Conservation (phyloP, 2,113 vertebrate species). For the Stegastes partitus region DNA sequence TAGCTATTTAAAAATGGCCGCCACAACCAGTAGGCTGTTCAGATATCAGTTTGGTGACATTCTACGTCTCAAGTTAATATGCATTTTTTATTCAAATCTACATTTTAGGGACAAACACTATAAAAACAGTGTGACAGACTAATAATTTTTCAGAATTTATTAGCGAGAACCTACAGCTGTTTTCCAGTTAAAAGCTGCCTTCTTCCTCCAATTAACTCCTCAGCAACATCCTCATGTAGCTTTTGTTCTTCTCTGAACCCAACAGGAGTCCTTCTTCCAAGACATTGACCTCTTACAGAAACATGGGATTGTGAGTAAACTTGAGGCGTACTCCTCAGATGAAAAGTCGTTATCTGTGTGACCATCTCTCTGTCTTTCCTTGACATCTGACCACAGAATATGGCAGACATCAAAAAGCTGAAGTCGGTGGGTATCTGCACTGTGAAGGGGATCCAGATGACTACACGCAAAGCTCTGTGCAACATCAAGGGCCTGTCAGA, state of each 20-base stretch:
- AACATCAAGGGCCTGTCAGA: slow-evolving; percentile 98
- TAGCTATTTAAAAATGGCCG: background rate
- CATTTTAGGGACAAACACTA: background rate
- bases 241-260: slow-evolving; percentile 4
- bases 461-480: slow-evolving; percentile 92
- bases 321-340: background rate
- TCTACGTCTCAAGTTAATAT: too few relatives aligned
- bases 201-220: background rate
- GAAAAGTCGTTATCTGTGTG: background rate
- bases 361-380: background rate
- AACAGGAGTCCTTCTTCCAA: slow-evolving; percentile 96
- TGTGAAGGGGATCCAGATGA: slow-evolving; percentile 98
- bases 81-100: too few relatives aligned
- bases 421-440: slow-evolving; percentile 98
- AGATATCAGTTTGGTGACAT: too few relatives aligned
- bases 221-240: background rate
- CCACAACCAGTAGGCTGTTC: background rate
- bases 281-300: slow-evolving; percentile 98
- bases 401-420: slow-evolving; percentile 97
- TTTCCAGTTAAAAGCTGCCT: background rate
- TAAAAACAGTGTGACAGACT: too few relatives aligned
- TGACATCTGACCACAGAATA: slow-evolving; percentile 84
- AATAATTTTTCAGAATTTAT: too few relatives aligned
- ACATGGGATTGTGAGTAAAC: slow-evolving; percentile 94
- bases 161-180: background rate